Base-by-base conservation (phyloP, 92 coral and sea anemone genomes). In the Epizoanthus stellaris region DNA sequence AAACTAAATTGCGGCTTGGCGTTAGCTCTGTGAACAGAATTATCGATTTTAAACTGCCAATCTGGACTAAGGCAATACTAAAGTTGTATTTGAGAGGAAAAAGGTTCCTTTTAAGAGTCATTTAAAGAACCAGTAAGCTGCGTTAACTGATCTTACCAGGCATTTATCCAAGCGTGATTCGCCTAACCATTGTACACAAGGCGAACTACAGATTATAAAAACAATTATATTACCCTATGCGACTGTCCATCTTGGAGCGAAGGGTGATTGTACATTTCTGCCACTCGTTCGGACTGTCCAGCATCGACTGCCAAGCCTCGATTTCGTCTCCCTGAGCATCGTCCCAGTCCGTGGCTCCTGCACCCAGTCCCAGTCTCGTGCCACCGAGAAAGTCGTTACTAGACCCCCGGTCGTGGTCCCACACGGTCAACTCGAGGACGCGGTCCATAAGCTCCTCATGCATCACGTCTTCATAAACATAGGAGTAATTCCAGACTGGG, bases 341-440 rank as follows among this genome's bases (percentile, higher is more conserved):
- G 73, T 97, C 99, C 99, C 99, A 97, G 60, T 90, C 87, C 82
- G 93, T 88, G 30, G 83, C 70, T 40, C 88, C 92, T 54, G 87
- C 73, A 15, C 99, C 99, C 90, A 94, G 89, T 58, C 99, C 97
- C 85, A 97, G 76, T 34, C 99, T 91, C 58, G 93, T 84, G 63
- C 99, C 99, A 30, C 99, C 99, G 25, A 97, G 92, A 87, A 97
- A 97, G 89, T 92, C 96, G 85, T 97, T 97, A 75, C 97, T 97
- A 40, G 95, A 68, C 43, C 99, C 99, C 73, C 99, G 89, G 90
- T 97, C 99, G 80, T 87, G 92, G 91, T 97, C 99, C 99, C 99
- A 97, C 85, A 96, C 96, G 80, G 99, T 94, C 90, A 97, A 91
- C 87, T 97, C 99, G 82, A 97, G 85, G 91, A 89, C 96, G 75